Percentiles rank a stretch among this genome's conserved stretches.
Evolutionary conservation across 2,797 vertebrate genomes (phyloP).

Genomic region (Triplophysa bombifrons): DNA sequence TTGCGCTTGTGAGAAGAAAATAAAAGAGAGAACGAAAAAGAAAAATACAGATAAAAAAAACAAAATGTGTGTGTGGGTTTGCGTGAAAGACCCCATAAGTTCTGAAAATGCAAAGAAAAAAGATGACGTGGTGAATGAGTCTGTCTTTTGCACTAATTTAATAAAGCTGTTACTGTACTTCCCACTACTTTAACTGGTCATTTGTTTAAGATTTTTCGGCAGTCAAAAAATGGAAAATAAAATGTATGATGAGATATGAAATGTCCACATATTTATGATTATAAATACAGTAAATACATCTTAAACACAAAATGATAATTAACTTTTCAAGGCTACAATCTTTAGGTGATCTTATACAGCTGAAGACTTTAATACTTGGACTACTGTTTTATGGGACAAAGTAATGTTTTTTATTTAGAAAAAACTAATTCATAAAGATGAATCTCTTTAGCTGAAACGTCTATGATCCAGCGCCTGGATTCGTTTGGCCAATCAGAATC

Average conservation of each 20-base stretch:
- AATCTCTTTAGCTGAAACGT: too few relatives aligned
- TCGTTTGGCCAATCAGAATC: too few relatives aligned
- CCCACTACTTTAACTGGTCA: slow-evolving; percentile 58
- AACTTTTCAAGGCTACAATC: not conserved
- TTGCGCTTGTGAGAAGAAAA: slow-evolving; percentile 64
- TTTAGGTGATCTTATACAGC: not conserved
- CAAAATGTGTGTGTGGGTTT: slow-evolving; percentile 64
- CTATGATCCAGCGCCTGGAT: too few relatives aligned
- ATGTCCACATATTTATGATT: not conserved
- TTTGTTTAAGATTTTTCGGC: slow-evolving; percentile 40
- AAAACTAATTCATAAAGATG: too few relatives aligned
- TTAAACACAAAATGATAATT: slow-evolving; percentile 10
- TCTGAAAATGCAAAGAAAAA: slow-evolving; percentile 70
- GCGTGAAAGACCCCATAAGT: slow-evolving; percentile 68
- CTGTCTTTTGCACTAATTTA: slow-evolving; percentile 90
- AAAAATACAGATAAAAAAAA: slow-evolving; percentile 28
- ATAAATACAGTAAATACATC: not conserved
- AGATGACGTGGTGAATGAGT: slow-evolving; percentile 83
- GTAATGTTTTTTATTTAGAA: too few relatives aligned
- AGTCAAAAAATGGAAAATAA: not conserved
- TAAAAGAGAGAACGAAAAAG: slow-evolving; percentile 38
- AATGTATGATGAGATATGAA: not conserved
- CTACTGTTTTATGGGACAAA: too few relatives aligned
- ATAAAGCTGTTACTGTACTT: slow-evolving; percentile 86
- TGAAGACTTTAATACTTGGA: too few relatives aligned